Conservation (phyloP, 2,113 vertebrate species). For the Nibea coibor region DNA sequence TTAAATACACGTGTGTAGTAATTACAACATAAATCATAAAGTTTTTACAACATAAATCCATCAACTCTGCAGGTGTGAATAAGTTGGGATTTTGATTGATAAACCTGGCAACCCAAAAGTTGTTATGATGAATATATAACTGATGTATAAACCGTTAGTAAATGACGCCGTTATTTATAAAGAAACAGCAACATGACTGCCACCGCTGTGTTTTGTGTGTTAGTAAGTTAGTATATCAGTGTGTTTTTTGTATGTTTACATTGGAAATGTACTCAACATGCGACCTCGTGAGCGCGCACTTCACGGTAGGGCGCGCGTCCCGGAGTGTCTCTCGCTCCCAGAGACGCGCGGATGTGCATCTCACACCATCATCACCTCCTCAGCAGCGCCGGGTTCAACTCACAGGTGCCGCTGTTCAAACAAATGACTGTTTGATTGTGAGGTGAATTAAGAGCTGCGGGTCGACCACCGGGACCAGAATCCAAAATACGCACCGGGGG, state of each 20-base stretch:
- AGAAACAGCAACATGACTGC: neutral
- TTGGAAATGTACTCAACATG: neutral
- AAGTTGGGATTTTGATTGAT: neutral
- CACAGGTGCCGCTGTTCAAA: constrained; percentile 17
- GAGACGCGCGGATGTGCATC: constrained; percentile 19
- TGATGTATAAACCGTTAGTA: neutral
- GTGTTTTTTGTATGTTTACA: neutral
- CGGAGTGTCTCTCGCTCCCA: constrained; percentile 16
- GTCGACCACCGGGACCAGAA: neutral
- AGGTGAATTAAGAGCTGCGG: neutral
- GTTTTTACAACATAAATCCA: neutral
- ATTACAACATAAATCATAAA: neutral
- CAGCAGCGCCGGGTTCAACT: constrained; percentile 47
- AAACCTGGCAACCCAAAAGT: neutral
- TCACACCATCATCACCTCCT: constrained; percentile 37
- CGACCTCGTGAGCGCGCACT: constrained; percentile 45
- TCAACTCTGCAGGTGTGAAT: neutral
- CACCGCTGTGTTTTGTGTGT: neutral
- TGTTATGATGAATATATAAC: neutral
- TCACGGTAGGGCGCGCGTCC: constrained; percentile 15
- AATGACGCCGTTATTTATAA: neutral
- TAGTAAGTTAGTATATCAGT: too few species aligned
- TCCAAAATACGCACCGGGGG: neutral
- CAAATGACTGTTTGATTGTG: neutral
- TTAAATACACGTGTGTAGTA: too few species aligned